phyloP scores from a whole-genome alignment of 2,888 invertebrate species.

The Cataglyphis cursor region DNA sequence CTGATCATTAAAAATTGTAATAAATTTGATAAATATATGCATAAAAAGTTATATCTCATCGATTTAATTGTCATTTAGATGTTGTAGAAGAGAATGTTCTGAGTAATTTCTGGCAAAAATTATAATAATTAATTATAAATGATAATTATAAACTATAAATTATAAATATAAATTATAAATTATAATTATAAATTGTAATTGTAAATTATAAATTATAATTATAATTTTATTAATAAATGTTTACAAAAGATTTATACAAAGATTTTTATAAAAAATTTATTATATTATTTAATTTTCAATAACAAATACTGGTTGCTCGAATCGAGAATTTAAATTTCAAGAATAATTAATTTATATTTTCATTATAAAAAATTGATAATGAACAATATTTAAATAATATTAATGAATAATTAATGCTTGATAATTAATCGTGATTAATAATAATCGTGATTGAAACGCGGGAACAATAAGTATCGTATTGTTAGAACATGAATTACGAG shows the following conservation, averaged over 20 bases:
- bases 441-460: slow-evolving; percentile 7
- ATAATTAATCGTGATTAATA: neutral
- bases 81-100: no score
- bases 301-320: neutral
- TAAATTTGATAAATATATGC: no score
- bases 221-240: no score
- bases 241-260: neutral
- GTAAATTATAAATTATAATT: no score
- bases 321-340: neutral
- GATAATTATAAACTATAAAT: no score
- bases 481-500: neutral
- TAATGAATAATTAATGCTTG: neutral
- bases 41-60: no score
- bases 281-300: neutral
- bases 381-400: neutral
- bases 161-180: no score
- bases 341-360: neutral
- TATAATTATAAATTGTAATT: no score
- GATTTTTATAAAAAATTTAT: neutral
- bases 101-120: no score
- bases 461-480: neutral
- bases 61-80: no score
- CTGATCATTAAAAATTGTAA: neutral
- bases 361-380: neutral
- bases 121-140: no score